Base-by-base conservation (phyloP, 2,888 invertebrate species). In the Pterobdella sp. region DNA sequence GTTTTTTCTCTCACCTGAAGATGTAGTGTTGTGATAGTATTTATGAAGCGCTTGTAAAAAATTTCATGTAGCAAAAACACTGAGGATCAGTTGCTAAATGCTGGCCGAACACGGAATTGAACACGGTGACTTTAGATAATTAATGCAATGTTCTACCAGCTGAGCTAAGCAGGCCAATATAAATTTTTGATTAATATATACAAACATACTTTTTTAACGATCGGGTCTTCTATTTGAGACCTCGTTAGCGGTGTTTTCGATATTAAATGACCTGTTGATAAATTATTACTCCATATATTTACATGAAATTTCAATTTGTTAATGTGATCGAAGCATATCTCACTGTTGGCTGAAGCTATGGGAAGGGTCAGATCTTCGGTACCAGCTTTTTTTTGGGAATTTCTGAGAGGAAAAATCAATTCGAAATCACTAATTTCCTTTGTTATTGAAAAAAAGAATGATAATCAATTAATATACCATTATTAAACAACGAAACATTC, bases 341-440 rank as follows among this genome's bases (percentile, higher is more conserved):
- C 14, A 71, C 71, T 29, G 34, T n/a, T 34, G 34, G 63, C 35
- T 14, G 36, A 1, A 32, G 68, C 42, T 14, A 68, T n/a, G 68
- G 71, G 71, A 22, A 71, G 37, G 26, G 71, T 71, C 22, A 63
- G 60, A 37, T 71, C 71, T 63, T 60, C 71, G 22, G 71, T 34
- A n/a, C 35, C 26, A 14, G n/a, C 52, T 2, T 14, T n/a, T 36
- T 35, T 56, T 22, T 63, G 35, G 32, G 42, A 42, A n/a, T 18
- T 31, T 3, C 71, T 71, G 63, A 18, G 36, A 60, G 26, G 34
- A 26, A 2, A n/a, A n/a, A n/a, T n/a, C n/a, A n/a, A n/a, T n/a
- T n/a, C n/a, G n/a, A n/a, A n/a, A n/a, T n/a, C n/a, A n/a, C n/a
- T n/a, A n/a, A n/a, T n/a, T n/a, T n/a, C n/a, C n/a, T n/a, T n/a